Evolutionary conservation across 64 coral and sea anemone species (phyloP), one percentile per base, ranked within the genome.

Genomic region (Dendronephthya gigantea): DNA sequence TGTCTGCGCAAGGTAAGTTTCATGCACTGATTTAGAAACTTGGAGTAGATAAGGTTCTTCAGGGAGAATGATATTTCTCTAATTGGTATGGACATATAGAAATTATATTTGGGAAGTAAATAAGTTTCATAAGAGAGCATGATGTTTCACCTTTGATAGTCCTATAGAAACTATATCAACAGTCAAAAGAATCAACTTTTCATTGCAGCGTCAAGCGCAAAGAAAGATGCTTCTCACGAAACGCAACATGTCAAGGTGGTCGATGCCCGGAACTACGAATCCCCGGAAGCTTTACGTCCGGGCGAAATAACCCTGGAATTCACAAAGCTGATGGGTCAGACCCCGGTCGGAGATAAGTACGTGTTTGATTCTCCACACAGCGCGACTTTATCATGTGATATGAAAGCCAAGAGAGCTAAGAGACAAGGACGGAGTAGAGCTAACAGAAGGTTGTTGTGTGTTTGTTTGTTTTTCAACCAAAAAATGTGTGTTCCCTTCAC

Each of bases 171-270:
- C 29, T 1, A 83, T 2, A n/a, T 4, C 25, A 81, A 32, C 32
- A 35, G 13, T 19, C 0, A 66, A 36, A 1, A 86, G 58, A 12
- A 85, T 62, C 16, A 37, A 19, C 65, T 22, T 12, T 52, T 23
- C 22, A 83, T 23, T 83, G 25, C 19, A 49, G 30, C 32, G 37
- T 35, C 36, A 48, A 66, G 28, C 66, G 35, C 12, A 14, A 27
- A 49, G 0, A 13, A 34, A 5, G 72, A 16, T 34, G 72, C 9
- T 10, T 36, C 72, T 36, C 72, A 79, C 8, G 95, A 98, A 82
- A 98, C 89, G 68, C 76, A 93, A 47, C 87, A 93, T 33, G 91
- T 98, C 0, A 98, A 93, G 52, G 95, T 98, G 14, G 91, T 93
- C 27, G 95, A 98, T 82, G 82, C 92, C 34, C 89, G 52, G 83